These are phyloP conservation scores for Gobionotothen gibberifrons DNA, from an alignment of 2,797 vertebrate genomes.

Conservation along the genomic window DNA sequence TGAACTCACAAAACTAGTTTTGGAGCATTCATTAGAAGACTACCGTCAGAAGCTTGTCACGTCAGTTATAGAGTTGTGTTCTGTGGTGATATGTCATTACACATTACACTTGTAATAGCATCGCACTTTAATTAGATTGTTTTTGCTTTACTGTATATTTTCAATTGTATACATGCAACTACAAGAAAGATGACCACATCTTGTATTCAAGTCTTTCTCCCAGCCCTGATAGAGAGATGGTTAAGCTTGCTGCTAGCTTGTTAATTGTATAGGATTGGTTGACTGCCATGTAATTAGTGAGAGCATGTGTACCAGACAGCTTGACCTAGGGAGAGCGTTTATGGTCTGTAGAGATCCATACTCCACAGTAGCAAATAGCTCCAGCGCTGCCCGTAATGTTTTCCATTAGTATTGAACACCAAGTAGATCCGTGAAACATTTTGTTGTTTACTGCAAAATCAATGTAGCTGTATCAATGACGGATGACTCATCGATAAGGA, in stretches of 20 bases:
- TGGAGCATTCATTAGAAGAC: neutral
- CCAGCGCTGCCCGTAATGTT: neutral
- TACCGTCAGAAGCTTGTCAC: neutral
- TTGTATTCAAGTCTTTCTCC: neutral
- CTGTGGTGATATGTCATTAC: no score
- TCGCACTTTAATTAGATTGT: no score
- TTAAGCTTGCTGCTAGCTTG: neutral
- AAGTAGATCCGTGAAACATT: slow-evolving; percentile 11
- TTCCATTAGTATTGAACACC: slow-evolving; percentile 8
- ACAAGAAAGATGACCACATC: neutral
- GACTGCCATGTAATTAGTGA: neutral
- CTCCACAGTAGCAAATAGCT: neutral
- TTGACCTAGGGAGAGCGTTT: neutral
- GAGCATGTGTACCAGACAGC: neutral
- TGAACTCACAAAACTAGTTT: no score
- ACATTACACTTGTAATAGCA: no score
- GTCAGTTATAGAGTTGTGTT: neutral
- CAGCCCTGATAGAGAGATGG: neutral
- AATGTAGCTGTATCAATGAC: slow-evolving; percentile 13
- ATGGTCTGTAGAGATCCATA: slow-evolving; percentile 15
- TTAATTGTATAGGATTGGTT: neutral
- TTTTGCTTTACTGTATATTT: no score
- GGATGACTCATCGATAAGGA: neutral
- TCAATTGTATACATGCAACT: no score
- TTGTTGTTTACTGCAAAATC: slow-evolving; percentile 32